These are phyloP conservation scores for Epistrophe grossulariae DNA, from an alignment of 2,888 invertebrate species.

Conservation along the genomic window DNA sequence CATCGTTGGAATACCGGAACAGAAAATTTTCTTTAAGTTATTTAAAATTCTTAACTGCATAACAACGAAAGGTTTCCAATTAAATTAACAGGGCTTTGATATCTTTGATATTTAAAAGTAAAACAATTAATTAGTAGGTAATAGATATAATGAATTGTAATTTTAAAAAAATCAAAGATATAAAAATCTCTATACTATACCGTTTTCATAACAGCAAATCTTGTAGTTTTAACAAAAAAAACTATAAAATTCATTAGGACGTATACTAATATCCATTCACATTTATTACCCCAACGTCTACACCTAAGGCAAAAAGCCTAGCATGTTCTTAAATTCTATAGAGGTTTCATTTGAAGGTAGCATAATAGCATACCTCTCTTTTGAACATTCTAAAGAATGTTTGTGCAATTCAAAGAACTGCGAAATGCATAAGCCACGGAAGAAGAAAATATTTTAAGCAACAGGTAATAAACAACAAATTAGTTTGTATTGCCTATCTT, in stretches of 20 bases:
- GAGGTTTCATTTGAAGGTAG: neutral
- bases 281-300: slow-evolving; percentile 11
- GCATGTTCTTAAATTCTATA: neutral
- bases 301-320: neutral
- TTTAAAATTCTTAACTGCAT: neutral
- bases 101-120: neutral
- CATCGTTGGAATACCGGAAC: too few species aligned
- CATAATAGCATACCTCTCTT: slow-evolving; percentile 7
- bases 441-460: slow-evolving; percentile 8
- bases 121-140: too few species aligned
- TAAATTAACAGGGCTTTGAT: neutral
- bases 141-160: neutral
- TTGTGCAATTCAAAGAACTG: slow-evolving; percentile 11
- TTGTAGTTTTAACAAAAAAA: neutral
- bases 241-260: slow-evolving; percentile 42
- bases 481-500: slow-evolving; percentile 3
- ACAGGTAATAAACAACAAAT: slow-evolving; percentile 38
- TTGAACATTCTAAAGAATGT: slow-evolving; percentile 19
- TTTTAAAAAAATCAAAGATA: neutral
- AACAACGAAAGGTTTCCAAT: neutral
- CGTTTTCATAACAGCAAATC: neutral
- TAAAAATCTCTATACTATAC: neutral
- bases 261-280: slow-evolving; percentile 22
- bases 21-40: too few species aligned
- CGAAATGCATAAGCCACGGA: slow-evolving; percentile 12